Evolutionary conservation across 2,797 vertebrate genomes (phyloP).

Genomic region (Nyctalus aviator): DNA sequence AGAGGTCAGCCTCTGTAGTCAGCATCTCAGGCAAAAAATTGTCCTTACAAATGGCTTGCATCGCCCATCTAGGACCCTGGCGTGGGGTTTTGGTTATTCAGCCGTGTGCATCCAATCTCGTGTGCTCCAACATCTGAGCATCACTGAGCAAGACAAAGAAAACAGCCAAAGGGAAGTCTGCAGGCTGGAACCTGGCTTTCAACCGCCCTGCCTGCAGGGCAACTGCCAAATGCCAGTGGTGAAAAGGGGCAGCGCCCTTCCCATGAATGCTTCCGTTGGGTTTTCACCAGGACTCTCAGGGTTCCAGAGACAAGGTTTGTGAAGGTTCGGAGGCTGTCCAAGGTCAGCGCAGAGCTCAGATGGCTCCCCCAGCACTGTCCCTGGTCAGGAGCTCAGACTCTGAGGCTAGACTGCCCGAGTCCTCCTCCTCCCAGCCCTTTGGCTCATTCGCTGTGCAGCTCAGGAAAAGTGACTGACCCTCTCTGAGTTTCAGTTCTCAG

Average conservation of each 20-base stretch:
- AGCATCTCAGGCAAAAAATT: background rate
- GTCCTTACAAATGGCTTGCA: fast-evolving
- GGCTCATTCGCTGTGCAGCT: background rate
- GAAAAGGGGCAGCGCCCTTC: fast-evolving
- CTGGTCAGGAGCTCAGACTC: fast-evolving
- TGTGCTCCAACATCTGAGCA: background rate
- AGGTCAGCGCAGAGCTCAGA: background rate
- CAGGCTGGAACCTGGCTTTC: background rate
- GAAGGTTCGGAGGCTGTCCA: background rate
- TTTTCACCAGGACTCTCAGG: background rate
- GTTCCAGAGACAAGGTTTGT: background rate
- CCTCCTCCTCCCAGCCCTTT: background rate
- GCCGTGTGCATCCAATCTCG: background rate
- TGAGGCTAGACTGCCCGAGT: background rate
- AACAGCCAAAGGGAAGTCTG: background rate
- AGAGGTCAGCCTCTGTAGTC: background rate
- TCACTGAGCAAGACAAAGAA: background rate
- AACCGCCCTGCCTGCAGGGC: too few species aligned
- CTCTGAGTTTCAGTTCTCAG: background rate
- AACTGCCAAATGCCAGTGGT: background rate
- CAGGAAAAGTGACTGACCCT: background rate
- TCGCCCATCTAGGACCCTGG: fast-evolving
- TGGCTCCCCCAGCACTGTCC: background rate
- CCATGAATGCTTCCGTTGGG: too few species aligned
- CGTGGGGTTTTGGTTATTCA: background rate